Conservation (phyloP, 2,888 invertebrate species). For the Drosophila setosimentum region DNA sequence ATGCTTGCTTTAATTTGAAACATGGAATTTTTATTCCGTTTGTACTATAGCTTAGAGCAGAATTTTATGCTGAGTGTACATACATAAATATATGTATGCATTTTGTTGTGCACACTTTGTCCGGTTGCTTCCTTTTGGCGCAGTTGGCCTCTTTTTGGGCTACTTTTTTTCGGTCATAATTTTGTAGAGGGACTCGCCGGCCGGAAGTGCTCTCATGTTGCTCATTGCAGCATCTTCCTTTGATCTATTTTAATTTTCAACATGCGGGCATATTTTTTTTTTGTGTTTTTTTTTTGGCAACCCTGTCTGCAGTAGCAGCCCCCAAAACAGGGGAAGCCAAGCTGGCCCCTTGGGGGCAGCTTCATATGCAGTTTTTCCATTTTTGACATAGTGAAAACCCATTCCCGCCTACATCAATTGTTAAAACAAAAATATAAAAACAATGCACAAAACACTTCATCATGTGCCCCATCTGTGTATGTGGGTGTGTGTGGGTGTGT, state of each 20-base stretch:
- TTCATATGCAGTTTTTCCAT: conserved; percentile 46
- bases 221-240: conserved; percentile 65
- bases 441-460: conserved; percentile 75
- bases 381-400: conserved; percentile 53
- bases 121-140: conserved; percentile 53
- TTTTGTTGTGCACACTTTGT: conserved; percentile 35
- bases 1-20: not conserved
- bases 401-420: conserved; percentile 47
- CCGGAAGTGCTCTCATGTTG: conserved; percentile 73
- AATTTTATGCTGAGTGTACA: not conserved
- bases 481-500: conserved; percentile 23
- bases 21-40: not conserved
- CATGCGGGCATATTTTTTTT: conserved; percentile 46
- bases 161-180: conserved; percentile 64
- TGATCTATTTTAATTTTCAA: conserved; percentile 80
- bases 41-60: not conserved
- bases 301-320: conserved; percentile 27
- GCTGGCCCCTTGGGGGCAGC: conserved; percentile 9
- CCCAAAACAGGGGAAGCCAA: conserved; percentile 2
- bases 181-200: conserved; percentile 54
- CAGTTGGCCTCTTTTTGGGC: conserved; percentile 59
- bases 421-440: conserved; percentile 40
- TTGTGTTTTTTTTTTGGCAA: conserved; percentile 24
- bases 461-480: conserved; percentile 42
- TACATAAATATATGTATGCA: conserved; percentile 12